These are phyloP conservation scores for Anas platyrhynchos DNA, from an alignment of 2,113 vertebrate genomes.

Conservation along the genomic window DNA sequence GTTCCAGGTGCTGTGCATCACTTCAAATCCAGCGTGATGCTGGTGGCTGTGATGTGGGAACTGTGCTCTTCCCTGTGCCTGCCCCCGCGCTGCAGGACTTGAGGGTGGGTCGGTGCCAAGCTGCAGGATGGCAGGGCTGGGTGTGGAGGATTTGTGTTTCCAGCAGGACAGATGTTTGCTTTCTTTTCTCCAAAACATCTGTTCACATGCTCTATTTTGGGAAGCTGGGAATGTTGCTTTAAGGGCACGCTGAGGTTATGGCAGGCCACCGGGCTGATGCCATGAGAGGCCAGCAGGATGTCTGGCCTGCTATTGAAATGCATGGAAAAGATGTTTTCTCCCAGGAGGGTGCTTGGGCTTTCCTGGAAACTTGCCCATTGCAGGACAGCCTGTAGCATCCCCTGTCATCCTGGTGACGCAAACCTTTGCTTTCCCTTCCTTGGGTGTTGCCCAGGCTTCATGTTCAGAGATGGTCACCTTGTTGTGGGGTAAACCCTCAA, in stretches of 20 bases:
- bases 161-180: conserved; percentile 35
- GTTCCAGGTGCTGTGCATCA: fast-evolving
- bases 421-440: background rate
- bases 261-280: background rate
- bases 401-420: background rate
- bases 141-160: background rate
- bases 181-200: conserved; percentile 37
- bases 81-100: background rate
- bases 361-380: background rate
- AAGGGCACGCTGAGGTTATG: background rate
- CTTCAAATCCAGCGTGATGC: fast-evolving
- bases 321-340: background rate
- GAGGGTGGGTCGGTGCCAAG: background rate
- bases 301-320: background rate
- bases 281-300: background rate
- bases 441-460: background rate
- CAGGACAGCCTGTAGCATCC: background rate
- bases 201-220: conserved; percentile 24
- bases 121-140: background rate
- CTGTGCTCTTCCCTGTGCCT: fast-evolving
- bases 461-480: background rate
- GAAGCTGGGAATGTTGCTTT: background rate
- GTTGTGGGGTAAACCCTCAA: background rate
- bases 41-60: fast-evolving
- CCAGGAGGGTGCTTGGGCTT: background rate